A percentile compares a stretch with the other conserved stretches of the same genome.
These are phyloP conservation scores for Zingel zingel DNA, from an alignment of 2,113 vertebrate genomes.

Conservation along the genomic window DNA sequence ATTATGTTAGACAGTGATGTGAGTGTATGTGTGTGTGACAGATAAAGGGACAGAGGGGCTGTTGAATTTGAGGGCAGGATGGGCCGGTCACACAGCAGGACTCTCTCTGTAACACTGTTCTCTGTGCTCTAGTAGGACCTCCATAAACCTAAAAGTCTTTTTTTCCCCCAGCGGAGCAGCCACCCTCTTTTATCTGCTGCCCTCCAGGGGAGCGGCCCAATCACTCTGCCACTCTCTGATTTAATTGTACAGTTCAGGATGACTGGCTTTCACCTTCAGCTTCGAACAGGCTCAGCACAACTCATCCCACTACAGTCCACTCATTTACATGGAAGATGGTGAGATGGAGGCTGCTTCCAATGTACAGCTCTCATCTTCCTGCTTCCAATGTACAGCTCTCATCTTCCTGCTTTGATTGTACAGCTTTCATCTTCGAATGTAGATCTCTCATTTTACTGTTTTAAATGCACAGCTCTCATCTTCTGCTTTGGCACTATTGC, in stretches of 20 bases:
- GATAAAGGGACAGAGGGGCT: conserved; percentile 9
- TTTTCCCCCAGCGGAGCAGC: conserved; percentile 42
- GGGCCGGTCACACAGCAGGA: conserved; percentile 15
- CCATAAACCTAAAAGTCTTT: conserved; percentile 60
- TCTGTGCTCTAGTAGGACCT: conserved; percentile 37
- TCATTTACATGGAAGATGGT: conserved; percentile 32
- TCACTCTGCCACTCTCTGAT: conserved; percentile 74
- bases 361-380: not conserved
- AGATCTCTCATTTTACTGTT: not conserved
- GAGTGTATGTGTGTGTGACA: conserved; percentile 17
- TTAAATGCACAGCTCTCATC: not conserved
- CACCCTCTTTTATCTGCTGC: conserved; percentile 75
- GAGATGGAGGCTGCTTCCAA: not conserved
- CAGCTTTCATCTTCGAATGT: no score
- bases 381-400: not conserved
- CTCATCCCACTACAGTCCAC: conserved; percentile 35
- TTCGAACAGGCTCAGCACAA: conserved; percentile 72
- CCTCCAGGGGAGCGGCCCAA: conserved; percentile 75
- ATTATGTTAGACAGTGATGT: not conserved
- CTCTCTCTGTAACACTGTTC: conserved; percentile 32
- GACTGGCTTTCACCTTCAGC: conserved; percentile 82
- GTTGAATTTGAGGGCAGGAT: conserved; percentile 40
- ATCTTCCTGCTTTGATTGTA: not conserved
- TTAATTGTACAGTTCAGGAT: conserved; percentile 85
- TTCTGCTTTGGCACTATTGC: not conserved